Evolutionary conservation across 2,888 invertebrate species (phyloP).

Genomic region (Sisyra terminalis): DNA sequence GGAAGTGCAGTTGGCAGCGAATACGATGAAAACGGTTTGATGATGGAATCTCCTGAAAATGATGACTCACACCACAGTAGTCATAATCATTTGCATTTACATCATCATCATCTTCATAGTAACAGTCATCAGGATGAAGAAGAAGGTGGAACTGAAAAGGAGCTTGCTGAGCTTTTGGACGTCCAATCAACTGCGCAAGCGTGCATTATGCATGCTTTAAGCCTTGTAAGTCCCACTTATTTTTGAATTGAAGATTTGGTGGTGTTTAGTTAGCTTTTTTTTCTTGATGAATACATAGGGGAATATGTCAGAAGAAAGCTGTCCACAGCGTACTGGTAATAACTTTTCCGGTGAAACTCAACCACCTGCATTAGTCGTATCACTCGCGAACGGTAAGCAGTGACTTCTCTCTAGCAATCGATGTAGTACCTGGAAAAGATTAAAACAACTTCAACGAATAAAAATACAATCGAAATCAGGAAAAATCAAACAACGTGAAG

Average conservation of each 20-base stretch:
- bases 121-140: background rate
- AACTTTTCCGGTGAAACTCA: conserved; percentile 2
- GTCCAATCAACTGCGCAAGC: conserved; percentile 29
- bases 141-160: conserved; percentile 28
- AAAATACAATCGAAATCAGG: too few species aligned
- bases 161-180: conserved; percentile 33
- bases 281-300: too few species aligned
- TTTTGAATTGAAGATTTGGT: background rate
- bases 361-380: conserved; percentile 1
- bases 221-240: conserved; percentile 30
- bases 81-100: too few species aligned
- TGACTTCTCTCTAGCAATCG: conserved; percentile 1
- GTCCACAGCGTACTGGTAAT: too few species aligned
- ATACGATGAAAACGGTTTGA: too few species aligned
- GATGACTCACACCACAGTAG: too few species aligned
- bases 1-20: too few species aligned
- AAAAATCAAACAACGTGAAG: too few species aligned
- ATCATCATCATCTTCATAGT: background rate
- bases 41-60: too few species aligned
- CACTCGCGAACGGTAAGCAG: conserved; percentile 6
- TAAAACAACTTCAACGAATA: too few species aligned
- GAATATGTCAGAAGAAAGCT: too few species aligned
- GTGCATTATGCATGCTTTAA: conserved; percentile 35
- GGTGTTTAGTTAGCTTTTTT: background rate
- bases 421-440: too few species aligned